Evolutionary conservation across 2,113 vertebrate species (phyloP), one percentile per base, ranked within the genome.

Genomic region (Brachypteracias leptosomus): DNA sequence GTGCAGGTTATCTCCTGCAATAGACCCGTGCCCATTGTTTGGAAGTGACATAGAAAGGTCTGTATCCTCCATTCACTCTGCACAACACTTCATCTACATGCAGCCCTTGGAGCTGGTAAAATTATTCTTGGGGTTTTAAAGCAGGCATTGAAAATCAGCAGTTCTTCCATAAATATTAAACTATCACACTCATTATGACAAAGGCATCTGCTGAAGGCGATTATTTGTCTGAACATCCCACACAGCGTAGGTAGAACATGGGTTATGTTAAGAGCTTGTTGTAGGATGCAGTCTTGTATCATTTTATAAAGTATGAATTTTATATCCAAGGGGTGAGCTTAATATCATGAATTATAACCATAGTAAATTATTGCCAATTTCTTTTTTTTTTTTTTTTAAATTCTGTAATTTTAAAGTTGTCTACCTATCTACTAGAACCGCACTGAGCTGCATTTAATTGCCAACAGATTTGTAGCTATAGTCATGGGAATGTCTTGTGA

Each of bases 141-240:
- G 88, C 93, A 88, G 79, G 92, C 93, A 93, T 71, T 83, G 88
- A 85, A 94, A 97, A 95, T 92, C 92, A 91, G 82, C 83, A 95
- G 85, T 74, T 93, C 90, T 95, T 94, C 96, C 93, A 96, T 95
- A 95, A 95, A 96, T 91, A 93, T 96, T 95, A 93, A 96, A 85
- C 88, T 84, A 92, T 95, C 92, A 90, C 92, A 94, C 92, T 97
- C 92, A 29, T 94, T 90, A 93, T 94, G 96, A 97, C 93, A 96
- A 96, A 96, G 94, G 93, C 95, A 97, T 96, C 96, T 96, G 95
- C 92, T 95, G 84, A 94, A 97, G 92, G 80, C 84, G 49, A 97
- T 90, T 96, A 94, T 97, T 96, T 96, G 96, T 96, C 95, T 96
- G 86, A 94, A 79, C 94, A 94, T 81, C 93, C 95, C 83, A 95